Conservation (phyloP, 2,113 vertebrate genomes). For the human (Homo sapiens) region DNA sequence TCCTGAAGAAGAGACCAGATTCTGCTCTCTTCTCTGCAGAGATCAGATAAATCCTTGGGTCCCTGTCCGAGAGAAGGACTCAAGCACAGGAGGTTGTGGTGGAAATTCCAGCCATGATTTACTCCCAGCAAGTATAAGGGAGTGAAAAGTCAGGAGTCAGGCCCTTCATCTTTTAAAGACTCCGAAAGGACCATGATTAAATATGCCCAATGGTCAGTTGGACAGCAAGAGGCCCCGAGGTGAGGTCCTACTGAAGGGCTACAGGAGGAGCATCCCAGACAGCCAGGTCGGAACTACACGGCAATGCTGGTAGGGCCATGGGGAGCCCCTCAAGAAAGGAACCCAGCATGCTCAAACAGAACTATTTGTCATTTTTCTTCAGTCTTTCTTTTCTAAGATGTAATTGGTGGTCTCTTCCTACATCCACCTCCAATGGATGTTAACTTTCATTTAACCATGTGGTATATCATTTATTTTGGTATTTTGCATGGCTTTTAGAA, state of each 20-base stretch:
- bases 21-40: neutral
- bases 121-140: neutral
- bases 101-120: slow-evolving; percentile 23
- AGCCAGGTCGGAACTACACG: neutral
- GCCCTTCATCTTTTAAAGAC: slow-evolving; percentile 48
- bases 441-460: slow-evolving; percentile 54
- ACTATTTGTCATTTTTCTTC: slow-evolving; percentile 11
- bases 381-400: slow-evolving; percentile 46
- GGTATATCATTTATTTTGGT: slow-evolving; percentile 37
- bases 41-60: neutral
- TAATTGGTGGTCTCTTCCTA: slow-evolving; percentile 12
- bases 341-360: neutral
- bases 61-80: neutral
- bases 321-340: neutral
- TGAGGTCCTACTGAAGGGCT: neutral
- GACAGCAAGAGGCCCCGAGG: neutral
- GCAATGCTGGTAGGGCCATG: neutral
- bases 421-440: neutral
- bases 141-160: neutral
- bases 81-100: neutral
- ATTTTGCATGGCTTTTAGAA: slow-evolving; percentile 55
- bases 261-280: neutral
- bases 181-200: slow-evolving; percentile 14
- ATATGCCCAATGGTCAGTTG: neutral
- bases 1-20: slow-evolving; percentile 31